Evolutionary conservation across 2,888 invertebrate genomes (phyloP), one percentile per base, ranked within the genome.

Genomic region (Cosmia trapezina): DNA sequence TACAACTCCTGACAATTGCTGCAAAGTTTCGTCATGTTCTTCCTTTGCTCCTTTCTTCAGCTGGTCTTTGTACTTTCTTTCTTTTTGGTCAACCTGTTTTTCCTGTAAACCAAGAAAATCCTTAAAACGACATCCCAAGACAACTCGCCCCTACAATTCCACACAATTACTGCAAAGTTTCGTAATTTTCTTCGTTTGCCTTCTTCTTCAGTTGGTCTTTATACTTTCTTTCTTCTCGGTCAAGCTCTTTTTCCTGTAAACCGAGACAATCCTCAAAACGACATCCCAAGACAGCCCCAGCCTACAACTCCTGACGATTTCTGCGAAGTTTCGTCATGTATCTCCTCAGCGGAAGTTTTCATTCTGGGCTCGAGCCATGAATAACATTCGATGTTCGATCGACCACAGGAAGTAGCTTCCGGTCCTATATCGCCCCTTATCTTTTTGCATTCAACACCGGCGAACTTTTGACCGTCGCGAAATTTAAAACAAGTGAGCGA

Each of bases 361-460:
- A 84, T 88, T 90, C 86, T 87, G 89, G 80, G 85, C 87, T 76
- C 83, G 78, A 82, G 87, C 89, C 89, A 90, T 92, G 92, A 93
- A 91, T 93, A 92, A 92, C 84, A 82, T 85, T 85, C 88, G 89
- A 83, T 86, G 82, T 85, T 84, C 88, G 88, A 84, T 86, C 87
- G 87, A 79, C 71, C 80, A 85, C 86, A 90, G 91, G 92, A 92
- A 89, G 87, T 80, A 72, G 74, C 89, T 90, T 91, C 91, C 92
- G 89, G 87, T 71, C 81, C 82, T 86, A 88, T 77, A 85, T 81
- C 85, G 80, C 53, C 41, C 84, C 88, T 90, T 91, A 91, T 91
- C 91, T 88, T 86, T 88, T 88, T 88, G 86, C 87, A 84, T 86
- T 83, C 74, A 76, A 81, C 83, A 72, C 73, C 80, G 78, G 83